Percentiles rank a stretch among this genome's conserved stretches.
Evolutionary conservation across 2,113 vertebrate genomes (phyloP).

Genomic region (Castor canadensis): DNA sequence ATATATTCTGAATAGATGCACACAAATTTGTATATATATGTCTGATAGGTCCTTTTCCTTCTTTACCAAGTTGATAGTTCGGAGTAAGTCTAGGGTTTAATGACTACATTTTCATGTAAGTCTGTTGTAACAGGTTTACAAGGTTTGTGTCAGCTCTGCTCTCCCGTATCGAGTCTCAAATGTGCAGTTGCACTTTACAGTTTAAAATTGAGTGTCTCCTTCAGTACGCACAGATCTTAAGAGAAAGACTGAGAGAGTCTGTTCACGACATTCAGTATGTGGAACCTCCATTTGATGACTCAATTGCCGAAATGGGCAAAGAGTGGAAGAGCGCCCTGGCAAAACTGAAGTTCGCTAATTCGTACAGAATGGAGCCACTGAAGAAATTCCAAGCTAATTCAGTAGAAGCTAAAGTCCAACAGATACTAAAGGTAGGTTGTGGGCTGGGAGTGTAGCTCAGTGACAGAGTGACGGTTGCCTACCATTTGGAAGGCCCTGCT

Average conservation of each 20-base stretch:
- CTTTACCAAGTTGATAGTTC: neutral
- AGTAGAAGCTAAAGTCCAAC: conserved; percentile 79
- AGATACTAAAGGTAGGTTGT: conserved; percentile 79
- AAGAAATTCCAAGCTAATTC: conserved; percentile 75
- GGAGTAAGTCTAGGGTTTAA: neutral
- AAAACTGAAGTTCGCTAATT: conserved; percentile 79
- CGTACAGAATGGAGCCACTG: conserved; percentile 81
- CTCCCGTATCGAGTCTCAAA: neutral
- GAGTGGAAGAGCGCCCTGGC: conserved; percentile 64
- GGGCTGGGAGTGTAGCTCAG: neutral
- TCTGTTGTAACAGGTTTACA: neutral
- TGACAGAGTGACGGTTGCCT: neutral
- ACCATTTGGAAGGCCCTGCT: neutral
- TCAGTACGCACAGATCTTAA: conserved; percentile 72
- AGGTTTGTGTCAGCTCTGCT: neutral
- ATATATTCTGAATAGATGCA: neutral
- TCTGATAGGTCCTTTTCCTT: neutral
- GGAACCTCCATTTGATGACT: conserved; percentile 68
- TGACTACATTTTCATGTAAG: neutral
- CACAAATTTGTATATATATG: neutral
- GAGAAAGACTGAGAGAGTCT: conserved; percentile 65
- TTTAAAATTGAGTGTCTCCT: neutral
- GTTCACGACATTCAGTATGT: conserved; percentile 51
- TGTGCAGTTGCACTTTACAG: neutral
- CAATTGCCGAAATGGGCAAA: conserved; percentile 66